Conservation (phyloP, 2,113 vertebrate genomes). For the Zeus faber region DNA sequence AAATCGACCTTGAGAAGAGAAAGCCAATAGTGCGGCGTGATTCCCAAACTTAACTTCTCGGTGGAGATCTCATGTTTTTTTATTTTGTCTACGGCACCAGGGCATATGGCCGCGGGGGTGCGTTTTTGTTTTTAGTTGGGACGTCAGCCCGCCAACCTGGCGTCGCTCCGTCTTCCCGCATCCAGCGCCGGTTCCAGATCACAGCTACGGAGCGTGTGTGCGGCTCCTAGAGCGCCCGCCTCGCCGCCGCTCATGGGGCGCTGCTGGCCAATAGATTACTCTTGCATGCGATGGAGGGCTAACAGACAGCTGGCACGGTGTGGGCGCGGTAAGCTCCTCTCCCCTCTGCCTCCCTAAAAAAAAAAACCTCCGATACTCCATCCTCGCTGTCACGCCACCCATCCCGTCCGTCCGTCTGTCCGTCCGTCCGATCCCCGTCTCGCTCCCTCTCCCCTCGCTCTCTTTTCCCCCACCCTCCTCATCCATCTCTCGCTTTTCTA, state of each 20-base stretch:
- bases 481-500: conserved; percentile 8
- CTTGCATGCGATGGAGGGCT: conserved; percentile 14
- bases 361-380: conserved; percentile 44
- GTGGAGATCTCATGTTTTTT: too few relatives aligned
- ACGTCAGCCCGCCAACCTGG: too few relatives aligned
- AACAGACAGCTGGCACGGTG: conserved; percentile 30
- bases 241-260: conserved; percentile 45
- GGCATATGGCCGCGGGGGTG: too few relatives aligned
- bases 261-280: conserved; percentile 1
- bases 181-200: conserved; percentile 38
- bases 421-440: conserved; percentile 12
- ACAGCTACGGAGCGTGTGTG: too few relatives aligned
- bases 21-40: not conserved
- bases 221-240: conserved; percentile 37
- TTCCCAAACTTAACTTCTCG: too few relatives aligned
- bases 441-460: not conserved
- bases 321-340: conserved; percentile 47
- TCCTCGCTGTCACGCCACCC: conserved; percentile 42
- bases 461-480: not conserved
- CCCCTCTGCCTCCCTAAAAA: conserved; percentile 32
- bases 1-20: not conserved
- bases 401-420: conserved; percentile 37
- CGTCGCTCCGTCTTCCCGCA: conserved; percentile 43
- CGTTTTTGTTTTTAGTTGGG: too few relatives aligned
- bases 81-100: too few relatives aligned